A percentile compares a stretch with the other conserved stretches of the same genome.
phyloP scores from a whole-genome alignment of 2,113 vertebrate species.

The Hyperoodon ampullatus region DNA sequence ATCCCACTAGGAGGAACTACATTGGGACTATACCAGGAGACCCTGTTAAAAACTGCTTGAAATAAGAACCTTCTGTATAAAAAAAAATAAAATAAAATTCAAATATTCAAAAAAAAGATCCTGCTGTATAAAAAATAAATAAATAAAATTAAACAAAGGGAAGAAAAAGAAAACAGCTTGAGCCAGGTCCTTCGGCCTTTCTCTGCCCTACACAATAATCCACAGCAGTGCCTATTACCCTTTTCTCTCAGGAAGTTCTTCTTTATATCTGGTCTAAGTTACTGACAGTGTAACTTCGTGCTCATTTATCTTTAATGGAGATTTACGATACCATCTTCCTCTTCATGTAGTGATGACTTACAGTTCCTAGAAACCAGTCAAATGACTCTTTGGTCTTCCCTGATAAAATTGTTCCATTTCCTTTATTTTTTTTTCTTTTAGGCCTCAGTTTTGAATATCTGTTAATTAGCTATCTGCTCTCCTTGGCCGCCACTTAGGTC shows the following conservation, averaged over 20 bases:
- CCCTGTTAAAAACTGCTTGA: not conserved
- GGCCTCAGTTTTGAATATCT: not conserved
- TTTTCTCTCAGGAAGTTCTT: not conserved
- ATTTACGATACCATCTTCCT: not conserved
- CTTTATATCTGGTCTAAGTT: conserved; percentile 14
- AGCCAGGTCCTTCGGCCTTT: not conserved
- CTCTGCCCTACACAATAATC: not conserved
- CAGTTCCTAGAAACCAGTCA: not conserved
- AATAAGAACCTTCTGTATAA: too few relatives aligned
- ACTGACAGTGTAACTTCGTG: not conserved
- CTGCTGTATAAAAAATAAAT: too few relatives aligned
- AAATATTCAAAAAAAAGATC: too few relatives aligned
- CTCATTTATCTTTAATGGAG: not conserved
- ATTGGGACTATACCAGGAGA: not conserved
- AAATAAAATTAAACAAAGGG: too few relatives aligned
- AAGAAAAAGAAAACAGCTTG: not conserved
- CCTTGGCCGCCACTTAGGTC: not conserved
- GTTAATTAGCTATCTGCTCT: not conserved
- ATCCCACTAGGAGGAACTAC: not conserved
- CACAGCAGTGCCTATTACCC: not conserved
- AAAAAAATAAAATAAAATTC: too few relatives aligned
- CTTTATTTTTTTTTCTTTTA: not conserved
- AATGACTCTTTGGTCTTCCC: not conserved
- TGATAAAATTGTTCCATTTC: not conserved
- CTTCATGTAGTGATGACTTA: not conserved